Conservation (phyloP, 2,113 vertebrate species). For the Turdus rufiventris region DNA sequence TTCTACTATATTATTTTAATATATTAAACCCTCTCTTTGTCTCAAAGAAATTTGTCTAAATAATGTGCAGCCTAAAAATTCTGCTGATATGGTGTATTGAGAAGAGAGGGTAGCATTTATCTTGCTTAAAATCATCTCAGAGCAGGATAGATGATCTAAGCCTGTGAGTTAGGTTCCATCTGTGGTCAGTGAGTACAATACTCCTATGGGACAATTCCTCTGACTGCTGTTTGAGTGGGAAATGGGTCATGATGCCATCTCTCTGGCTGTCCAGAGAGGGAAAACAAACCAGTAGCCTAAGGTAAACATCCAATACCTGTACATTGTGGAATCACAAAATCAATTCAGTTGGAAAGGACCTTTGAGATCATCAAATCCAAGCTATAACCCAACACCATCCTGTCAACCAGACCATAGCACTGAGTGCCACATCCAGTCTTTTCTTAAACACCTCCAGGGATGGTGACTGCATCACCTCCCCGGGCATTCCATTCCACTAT, state of each 20-base stretch:
- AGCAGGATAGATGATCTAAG: neutral
- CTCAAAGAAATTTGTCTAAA: neutral
- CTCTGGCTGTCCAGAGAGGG: neutral
- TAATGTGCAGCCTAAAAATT: neutral
- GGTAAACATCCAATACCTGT: neutral
- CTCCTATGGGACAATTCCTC: neutral
- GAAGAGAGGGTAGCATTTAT: neutral
- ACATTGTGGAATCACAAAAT: neutral
- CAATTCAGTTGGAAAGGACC: neutral
- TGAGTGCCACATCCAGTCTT: no score
- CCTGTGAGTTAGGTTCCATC: neutral
- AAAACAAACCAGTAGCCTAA: neutral
- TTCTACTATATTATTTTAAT: neutral
- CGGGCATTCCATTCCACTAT: neutral
- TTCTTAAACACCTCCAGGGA: neutral
- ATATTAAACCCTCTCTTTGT: neutral
- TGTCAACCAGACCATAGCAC: neutral
- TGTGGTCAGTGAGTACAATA: neutral
- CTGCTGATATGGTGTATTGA: neutral
- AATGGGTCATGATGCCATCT: neutral
- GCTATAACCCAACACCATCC: neutral
- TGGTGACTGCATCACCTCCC: fast-evolving
- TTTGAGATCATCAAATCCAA: neutral
- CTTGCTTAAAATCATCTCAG: neutral
- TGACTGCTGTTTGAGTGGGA: neutral